Base-by-base conservation (phyloP, 2,888 invertebrate species). In the Cremastobaeus sp. region DNA sequence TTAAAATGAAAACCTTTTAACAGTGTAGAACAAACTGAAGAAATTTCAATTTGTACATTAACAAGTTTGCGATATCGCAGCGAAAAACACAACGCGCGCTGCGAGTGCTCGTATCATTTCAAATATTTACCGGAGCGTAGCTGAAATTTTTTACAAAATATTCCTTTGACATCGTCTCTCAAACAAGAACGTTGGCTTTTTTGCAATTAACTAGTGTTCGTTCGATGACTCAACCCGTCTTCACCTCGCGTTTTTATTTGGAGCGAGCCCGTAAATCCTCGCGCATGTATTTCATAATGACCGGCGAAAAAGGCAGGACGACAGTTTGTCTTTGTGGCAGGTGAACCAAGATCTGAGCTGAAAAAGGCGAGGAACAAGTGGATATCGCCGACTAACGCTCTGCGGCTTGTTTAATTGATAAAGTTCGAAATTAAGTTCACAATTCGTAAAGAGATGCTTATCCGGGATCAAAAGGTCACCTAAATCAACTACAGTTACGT, bases 391-490 rank as follows among this genome's bases (percentile, higher is more conserved):
- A 66, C 55, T 57, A 66, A 57, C 37, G 41, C 43, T 57, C 35
- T 52, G 25, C 11, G 20, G 20, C 1, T 35, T 41, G 52, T 59
- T 59, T 68, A 68, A 68, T 68, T 68, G 68, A 59, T 68, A 52
- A 52, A 68, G 68, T 68, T 68, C 25, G 5, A 11, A 59, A 52
- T 12, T 12, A 59, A 59, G 45, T 68, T 68, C 43, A 34, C 41
- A 68, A 59, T 59, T 50, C 35, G 21, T 37, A 3, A 28, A 9
- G 14, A 50, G 59, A 68, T 68, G 50, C 59, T 48, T 68, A 68
- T 68, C 68, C 52, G 21, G 52, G 68, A 59, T 68, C 68, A 57
- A 68, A 68, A 50, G 52, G 52, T 59, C 59, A 45, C 21, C n/a
- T 52, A 68, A 68, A 68, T 68, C 68, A 68, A 59, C 20, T 45